These are phyloP conservation scores for Zaprionus davidi DNA, from an alignment of 1,140 invertebrate species.

Conservation along the genomic window DNA sequence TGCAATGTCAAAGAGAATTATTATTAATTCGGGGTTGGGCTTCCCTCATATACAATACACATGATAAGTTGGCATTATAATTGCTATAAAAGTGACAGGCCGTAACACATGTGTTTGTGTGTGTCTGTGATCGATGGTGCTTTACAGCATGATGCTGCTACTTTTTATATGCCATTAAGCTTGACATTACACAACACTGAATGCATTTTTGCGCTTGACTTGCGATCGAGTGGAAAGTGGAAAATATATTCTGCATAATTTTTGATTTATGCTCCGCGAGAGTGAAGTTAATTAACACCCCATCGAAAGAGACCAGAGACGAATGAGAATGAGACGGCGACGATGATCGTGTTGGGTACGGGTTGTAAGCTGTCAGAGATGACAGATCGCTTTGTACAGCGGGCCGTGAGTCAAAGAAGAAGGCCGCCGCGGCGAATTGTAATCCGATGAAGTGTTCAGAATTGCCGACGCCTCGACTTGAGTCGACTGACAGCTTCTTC, in stretches of 20 bases:
- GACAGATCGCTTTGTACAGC: constrained; percentile 67
- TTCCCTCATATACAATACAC: neutral
- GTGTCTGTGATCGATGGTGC: constrained; percentile 51
- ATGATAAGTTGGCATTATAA: constrained; percentile 46
- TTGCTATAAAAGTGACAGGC: constrained; percentile 51
- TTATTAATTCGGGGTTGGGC: constrained; percentile 50
- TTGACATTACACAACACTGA: constrained; percentile 28
- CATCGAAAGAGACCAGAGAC: constrained; percentile 19
- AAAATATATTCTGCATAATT: constrained; percentile 46
- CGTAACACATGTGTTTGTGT: constrained; percentile 37
- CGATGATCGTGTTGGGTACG: constrained; percentile 26
- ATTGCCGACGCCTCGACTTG: constrained; percentile 38
- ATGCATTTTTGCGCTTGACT: constrained; percentile 61
- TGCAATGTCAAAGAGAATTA: constrained; percentile 44
- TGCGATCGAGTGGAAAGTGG: constrained; percentile 39
- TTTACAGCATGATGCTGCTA: constrained; percentile 54
- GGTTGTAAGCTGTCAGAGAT: constrained; percentile 72
- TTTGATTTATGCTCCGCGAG: constrained; percentile 72
- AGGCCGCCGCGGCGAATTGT: constrained; percentile 33
- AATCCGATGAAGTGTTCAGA: constrained; percentile 59
- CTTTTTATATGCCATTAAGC: constrained; percentile 24
- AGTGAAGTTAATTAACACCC: constrained; percentile 69
- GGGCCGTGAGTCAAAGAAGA: constrained; percentile 33
- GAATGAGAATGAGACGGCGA: neutral
- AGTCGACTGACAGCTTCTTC: constrained; percentile 17